phyloP scores from a whole-genome alignment of 2,113 vertebrate species.

The Calidris pygmaea region DNA sequence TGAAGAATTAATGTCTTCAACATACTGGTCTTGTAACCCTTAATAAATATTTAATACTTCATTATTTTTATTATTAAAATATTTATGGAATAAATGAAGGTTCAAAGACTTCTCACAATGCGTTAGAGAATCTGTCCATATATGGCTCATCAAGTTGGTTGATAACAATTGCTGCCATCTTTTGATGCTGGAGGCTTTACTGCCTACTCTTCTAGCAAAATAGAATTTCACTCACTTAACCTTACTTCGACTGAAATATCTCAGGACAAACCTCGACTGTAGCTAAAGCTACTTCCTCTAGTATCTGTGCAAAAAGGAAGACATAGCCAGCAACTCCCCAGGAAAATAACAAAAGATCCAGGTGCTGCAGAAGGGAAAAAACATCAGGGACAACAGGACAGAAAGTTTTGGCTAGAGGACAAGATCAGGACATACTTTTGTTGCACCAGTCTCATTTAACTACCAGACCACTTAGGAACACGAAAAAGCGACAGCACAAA shows the following conservation, averaged over 20 bases:
- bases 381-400: not conserved
- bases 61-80: not conserved
- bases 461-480: not conserved
- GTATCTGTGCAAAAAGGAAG: not conserved
- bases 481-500: not conserved
- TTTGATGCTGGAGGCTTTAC: not conserved
- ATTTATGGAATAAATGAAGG: not conserved
- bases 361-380: not conserved
- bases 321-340: not conserved
- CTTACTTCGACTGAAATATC: not conserved
- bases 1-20: not conserved
- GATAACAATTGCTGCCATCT: not conserved
- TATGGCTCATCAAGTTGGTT: not conserved
- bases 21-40: not conserved
- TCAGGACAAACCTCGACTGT: not conserved
- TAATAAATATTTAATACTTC: not conserved
- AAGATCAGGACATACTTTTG: not conserved
- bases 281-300: not conserved
- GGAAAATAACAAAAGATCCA: not conserved
- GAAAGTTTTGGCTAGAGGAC: not conserved
- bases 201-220: not conserved
- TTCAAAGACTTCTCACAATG: not conserved
- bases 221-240: not conserved
- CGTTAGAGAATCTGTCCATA: not conserved
- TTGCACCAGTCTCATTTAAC: not conserved